Percentiles rank a stretch among this genome's conserved stretches.
Conservation (phyloP, 2,888 invertebrate species). For the Xestia rhomboidea region DNA sequence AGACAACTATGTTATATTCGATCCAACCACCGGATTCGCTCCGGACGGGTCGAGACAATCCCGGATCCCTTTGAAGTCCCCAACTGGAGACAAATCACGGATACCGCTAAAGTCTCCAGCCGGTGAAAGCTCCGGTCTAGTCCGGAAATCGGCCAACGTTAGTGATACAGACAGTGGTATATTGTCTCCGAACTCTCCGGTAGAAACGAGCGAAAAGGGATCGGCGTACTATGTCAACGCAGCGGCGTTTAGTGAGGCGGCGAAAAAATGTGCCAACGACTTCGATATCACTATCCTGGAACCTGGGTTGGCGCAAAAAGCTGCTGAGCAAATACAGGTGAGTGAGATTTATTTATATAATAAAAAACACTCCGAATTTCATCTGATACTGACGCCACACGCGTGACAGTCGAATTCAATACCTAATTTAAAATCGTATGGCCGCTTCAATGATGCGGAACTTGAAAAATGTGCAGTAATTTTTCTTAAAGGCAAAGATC, state of each 20-base stretch:
- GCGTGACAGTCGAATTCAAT: background rate
- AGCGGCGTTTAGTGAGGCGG: conserved; percentile 82
- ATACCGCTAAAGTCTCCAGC: conserved; percentile 82
- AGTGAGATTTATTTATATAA: conserved; percentile 65
- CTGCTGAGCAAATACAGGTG: conserved; percentile 88
- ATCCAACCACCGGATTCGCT: conserved; percentile 87
- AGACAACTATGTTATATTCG: conserved; percentile 89
- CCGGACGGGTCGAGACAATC: conserved; percentile 78
- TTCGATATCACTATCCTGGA: conserved; percentile 86
- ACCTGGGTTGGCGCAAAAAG: conserved; percentile 85
- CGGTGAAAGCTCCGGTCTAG: conserved; percentile 78
- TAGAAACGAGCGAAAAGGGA: conserved; percentile 86
- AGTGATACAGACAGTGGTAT: conserved; percentile 93
- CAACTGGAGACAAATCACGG: conserved; percentile 80
- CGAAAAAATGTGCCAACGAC: conserved; percentile 79
- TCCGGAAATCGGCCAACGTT: conserved; percentile 84
- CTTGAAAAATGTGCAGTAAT: conserved; percentile 52
- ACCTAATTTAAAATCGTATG: background rate
- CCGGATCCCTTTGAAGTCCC: conserved; percentile 79
- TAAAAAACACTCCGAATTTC: background rate
- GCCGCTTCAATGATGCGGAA: background rate
- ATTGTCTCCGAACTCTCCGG: conserved; percentile 91
- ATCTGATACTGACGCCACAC: background rate
- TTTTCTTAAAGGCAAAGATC: conserved; percentile 66
- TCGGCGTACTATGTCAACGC: conserved; percentile 84